phyloP scores from a whole-genome alignment of 2,888 invertebrate genomes.

The Lasiommata megera region DNA sequence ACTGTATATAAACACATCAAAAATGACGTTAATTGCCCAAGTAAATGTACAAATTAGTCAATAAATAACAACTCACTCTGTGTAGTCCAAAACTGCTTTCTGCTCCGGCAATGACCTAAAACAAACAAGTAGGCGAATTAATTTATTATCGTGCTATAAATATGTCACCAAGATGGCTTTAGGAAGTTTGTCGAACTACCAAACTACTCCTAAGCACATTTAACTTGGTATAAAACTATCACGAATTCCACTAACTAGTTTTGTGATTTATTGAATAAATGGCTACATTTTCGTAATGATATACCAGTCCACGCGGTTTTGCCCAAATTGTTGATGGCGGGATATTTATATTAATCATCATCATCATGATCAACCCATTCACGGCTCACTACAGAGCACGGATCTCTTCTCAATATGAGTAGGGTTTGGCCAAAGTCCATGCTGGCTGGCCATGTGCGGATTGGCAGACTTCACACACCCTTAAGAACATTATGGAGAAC shows the following conservation, averaged over 20 bases:
- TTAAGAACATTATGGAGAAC: too few species aligned
- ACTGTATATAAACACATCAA: not conserved
- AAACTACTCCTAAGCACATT: slow-evolving; percentile 25
- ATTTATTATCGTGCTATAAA: slow-evolving; percentile 29
- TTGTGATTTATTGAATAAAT: slow-evolving; percentile 16
- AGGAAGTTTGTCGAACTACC: slow-evolving; percentile 28
- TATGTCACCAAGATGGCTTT: slow-evolving; percentile 28
- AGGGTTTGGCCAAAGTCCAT: too few species aligned
- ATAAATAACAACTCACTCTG: slow-evolving; percentile 36
- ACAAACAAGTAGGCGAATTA: slow-evolving; percentile 34
- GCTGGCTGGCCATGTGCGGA: too few species aligned
- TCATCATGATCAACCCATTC: too few species aligned
- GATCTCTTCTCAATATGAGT: too few species aligned
- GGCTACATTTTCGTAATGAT: not conserved
- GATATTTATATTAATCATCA: too few species aligned
- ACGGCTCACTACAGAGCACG: too few species aligned
- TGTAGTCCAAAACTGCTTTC: slow-evolving; percentile 35
- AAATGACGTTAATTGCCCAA: not conserved
- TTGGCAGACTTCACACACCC: too few species aligned
- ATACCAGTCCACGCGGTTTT: not conserved
- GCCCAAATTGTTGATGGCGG: not conserved
- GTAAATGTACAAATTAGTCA: slow-evolving; percentile 17
- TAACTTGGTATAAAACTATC: slow-evolving; percentile 24
- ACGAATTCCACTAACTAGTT: slow-evolving; percentile 12
- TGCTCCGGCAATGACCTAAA: slow-evolving; percentile 36